Evolutionary conservation across 2,113 vertebrate genomes (phyloP).

Genomic region (Erythrocercus mccallii): DNA sequence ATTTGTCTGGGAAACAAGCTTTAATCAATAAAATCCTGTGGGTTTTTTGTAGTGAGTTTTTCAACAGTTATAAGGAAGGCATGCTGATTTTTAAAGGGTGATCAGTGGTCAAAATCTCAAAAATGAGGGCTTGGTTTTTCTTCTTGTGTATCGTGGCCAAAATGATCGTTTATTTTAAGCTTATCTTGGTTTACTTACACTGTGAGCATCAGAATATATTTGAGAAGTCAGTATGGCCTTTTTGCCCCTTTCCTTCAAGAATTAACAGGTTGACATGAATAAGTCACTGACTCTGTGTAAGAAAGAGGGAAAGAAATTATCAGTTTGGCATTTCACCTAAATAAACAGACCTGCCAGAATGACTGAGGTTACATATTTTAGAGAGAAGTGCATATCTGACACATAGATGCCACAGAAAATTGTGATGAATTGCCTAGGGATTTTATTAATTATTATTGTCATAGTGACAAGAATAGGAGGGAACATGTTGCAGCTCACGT

Average conservation of each 20-base stretch:
- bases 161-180: background rate
- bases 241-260: background rate
- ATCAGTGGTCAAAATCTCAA: background rate
- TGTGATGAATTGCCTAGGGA: background rate
- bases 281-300: background rate
- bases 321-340: conserved; percentile 4
- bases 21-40: background rate
- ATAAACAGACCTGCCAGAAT: background rate
- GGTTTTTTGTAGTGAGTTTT: background rate
- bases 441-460: background rate
- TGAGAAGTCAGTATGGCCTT: background rate
- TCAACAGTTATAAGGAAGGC: background rate
- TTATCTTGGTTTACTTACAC: background rate
- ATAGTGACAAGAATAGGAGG: background rate
- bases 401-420: background rate
- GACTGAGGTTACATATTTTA: background rate
- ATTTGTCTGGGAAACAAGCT: background rate
- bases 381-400: background rate
- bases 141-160: background rate
- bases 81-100: background rate
- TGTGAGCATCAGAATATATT: background rate
- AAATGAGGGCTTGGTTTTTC: background rate
- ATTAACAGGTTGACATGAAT: background rate
- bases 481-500: background rate
- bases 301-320: background rate